These are phyloP conservation scores for Rhagonycha fulva DNA, from an alignment of 2,888 invertebrate species.

Conservation along the genomic window DNA sequence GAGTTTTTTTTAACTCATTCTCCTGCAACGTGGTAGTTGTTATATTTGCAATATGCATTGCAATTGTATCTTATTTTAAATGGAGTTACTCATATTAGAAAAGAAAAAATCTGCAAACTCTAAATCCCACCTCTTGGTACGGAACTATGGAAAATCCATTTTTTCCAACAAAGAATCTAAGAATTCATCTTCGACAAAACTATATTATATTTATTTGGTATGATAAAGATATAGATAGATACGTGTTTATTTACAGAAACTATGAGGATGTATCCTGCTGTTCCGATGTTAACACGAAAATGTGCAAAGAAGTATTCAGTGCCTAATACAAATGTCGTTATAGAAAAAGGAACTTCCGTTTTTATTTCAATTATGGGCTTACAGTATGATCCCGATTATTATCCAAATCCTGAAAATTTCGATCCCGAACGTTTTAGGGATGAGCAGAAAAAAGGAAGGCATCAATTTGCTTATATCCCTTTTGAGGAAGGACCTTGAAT, in stretches of 20 bases:
- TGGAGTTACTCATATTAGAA: conserved; percentile 20
- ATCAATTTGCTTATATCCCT: conserved; percentile 14
- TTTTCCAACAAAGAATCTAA: neutral
- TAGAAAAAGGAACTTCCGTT: too few species aligned
- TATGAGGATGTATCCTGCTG: too few species aligned
- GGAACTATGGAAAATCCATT: conserved; percentile 19
- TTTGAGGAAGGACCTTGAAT: conserved; percentile 21
- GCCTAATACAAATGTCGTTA: too few species aligned
- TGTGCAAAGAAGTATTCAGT: too few species aligned
- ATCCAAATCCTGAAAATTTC: conserved; percentile 21
- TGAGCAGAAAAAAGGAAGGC: neutral
- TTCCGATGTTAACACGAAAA: too few species aligned
- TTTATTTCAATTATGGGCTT: too few species aligned
- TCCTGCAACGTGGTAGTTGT: neutral
- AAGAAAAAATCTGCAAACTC: conserved; percentile 7
- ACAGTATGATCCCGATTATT: too few species aligned
- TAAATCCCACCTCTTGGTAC: conserved; percentile 4
- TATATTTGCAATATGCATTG: neutral
- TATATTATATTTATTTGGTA: too few species aligned
- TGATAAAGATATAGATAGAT: too few species aligned
- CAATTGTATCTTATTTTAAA: conserved; percentile 6
- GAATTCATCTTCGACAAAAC: neutral
- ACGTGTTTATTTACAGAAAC: too few species aligned
- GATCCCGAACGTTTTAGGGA: conserved; percentile 20
- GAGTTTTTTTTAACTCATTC: neutral